Conservation (phyloP, 2,888 invertebrate species). For the Epinotia nisella region DNA sequence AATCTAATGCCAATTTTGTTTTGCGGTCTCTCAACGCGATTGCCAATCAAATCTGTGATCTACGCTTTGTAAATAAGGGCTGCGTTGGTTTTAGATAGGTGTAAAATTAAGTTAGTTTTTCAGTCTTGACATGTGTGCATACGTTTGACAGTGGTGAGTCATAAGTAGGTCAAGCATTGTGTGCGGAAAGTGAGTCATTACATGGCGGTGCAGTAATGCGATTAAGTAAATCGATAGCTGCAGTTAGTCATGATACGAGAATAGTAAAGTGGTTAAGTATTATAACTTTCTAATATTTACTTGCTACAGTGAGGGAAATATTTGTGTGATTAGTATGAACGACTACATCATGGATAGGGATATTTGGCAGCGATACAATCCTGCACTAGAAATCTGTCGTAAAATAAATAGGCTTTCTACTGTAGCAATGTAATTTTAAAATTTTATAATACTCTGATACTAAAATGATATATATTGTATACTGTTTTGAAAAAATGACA, state of each 20-base stretch:
- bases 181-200: constrained; percentile 34
- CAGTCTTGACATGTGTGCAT: constrained; percentile 3
- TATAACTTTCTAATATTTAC: not conserved
- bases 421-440: no score
- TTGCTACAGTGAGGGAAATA: not conserved
- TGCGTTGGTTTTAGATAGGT: not conserved
- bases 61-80: not conserved
- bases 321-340: not conserved
- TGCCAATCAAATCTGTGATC: constrained; percentile 9
- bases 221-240: constrained; percentile 26
- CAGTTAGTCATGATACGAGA: constrained; percentile 10
- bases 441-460: no score
- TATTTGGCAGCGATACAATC: no score
- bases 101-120: constrained; percentile 1
- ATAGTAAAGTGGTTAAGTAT: not conserved
- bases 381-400: no score
- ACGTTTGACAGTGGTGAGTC: constrained; percentile 24
- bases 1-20: constrained; percentile 8
- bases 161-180: constrained; percentile 36
- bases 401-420: no score
- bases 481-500: no score
- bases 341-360: no score
- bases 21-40: not conserved
- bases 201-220: constrained; percentile 19
- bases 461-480: no score